A percentile compares a stretch with the other conserved stretches of the same genome.
phyloP scores from a whole-genome alignment of 1,140 invertebrate genomes.

The Theocolax elegans region DNA sequence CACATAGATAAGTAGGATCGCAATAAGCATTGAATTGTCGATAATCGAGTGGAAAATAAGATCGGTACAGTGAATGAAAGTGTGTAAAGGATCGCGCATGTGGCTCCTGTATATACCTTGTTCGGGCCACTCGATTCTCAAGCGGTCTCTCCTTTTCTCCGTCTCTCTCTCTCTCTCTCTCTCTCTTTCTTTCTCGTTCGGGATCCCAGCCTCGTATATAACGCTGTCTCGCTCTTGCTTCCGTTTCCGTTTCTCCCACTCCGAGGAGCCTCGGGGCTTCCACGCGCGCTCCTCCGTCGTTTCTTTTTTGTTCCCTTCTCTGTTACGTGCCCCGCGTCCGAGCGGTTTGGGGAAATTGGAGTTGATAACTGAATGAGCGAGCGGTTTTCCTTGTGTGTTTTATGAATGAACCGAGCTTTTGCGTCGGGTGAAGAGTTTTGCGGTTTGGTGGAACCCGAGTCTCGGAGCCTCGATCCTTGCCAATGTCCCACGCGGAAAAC shows the following conservation, averaged over 20 bases:
- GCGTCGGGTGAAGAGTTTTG: background rate
- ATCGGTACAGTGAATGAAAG: no score
- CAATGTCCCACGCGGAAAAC: background rate
- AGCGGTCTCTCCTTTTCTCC: background rate
- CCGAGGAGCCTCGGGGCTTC: background rate
- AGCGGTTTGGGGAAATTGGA: slow-evolving; percentile 28
- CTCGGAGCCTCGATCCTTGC: background rate
- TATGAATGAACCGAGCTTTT: slow-evolving; percentile 32
- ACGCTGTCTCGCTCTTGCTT: slow-evolving; percentile 34
- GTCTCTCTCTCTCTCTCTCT: background rate
- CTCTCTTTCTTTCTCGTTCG: background rate
- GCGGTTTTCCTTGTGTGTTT: slow-evolving; percentile 35
- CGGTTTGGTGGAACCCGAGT: background rate
- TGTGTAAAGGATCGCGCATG: no score
- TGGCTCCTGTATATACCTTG: background rate
- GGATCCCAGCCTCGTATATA: background rate
- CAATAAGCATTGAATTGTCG: no score
- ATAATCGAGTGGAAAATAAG: no score
- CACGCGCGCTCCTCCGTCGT: background rate
- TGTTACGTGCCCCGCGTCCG: background rate
- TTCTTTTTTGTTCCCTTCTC: background rate
- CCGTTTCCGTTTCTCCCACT: slow-evolving; percentile 39
- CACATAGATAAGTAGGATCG: no score
- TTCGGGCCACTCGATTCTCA: background rate
- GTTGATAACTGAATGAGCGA: slow-evolving; percentile 40